Conservation (phyloP, 2,888 invertebrate genomes). For the Exocentrus adspersus region DNA sequence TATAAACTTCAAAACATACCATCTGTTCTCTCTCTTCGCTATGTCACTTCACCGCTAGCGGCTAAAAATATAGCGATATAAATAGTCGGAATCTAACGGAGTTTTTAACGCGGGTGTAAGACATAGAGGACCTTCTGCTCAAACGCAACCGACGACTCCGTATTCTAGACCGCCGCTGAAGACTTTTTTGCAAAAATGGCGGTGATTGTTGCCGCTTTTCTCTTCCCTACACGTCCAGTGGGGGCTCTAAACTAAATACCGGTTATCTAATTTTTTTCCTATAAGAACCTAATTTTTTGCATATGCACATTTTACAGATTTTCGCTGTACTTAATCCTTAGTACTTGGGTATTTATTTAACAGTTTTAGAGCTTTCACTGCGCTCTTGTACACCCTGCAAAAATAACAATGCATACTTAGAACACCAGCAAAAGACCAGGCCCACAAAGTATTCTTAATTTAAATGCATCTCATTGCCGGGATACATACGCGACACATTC, state of each 20-base stretch:
- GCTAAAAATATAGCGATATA: slow-evolving; percentile 61
- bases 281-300: too few relatives aligned
- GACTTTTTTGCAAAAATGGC: slow-evolving; percentile 5
- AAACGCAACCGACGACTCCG: slow-evolving; percentile 13
- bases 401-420: slow-evolving; percentile 19
- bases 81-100: slow-evolving; percentile 55
- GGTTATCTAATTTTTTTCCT: too few relatives aligned
- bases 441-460: slow-evolving; percentile 30
- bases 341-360: too few relatives aligned
- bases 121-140: slow-evolving; percentile 45
- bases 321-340: too few relatives aligned
- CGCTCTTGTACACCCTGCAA: not conserved
- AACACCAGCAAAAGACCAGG: slow-evolving; percentile 15
- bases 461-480: slow-evolving; percentile 43
- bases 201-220: slow-evolving; percentile 16
- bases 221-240: not conserved
- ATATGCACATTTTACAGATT: too few relatives aligned
- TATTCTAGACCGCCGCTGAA: slow-evolving; percentile 19
- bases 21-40: slow-evolving; percentile 56
- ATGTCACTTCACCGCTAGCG: slow-evolving; percentile 58
- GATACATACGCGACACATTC: slow-evolving; percentile 50
- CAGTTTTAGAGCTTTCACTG: slow-evolving; percentile 20
- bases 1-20: slow-evolving; percentile 34
- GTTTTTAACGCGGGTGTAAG: slow-evolving; percentile 45
- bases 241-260: slow-evolving; percentile 6